Conservation (phyloP, 2,888 invertebrate genomes). For the Deroplatys truncata region DNA sequence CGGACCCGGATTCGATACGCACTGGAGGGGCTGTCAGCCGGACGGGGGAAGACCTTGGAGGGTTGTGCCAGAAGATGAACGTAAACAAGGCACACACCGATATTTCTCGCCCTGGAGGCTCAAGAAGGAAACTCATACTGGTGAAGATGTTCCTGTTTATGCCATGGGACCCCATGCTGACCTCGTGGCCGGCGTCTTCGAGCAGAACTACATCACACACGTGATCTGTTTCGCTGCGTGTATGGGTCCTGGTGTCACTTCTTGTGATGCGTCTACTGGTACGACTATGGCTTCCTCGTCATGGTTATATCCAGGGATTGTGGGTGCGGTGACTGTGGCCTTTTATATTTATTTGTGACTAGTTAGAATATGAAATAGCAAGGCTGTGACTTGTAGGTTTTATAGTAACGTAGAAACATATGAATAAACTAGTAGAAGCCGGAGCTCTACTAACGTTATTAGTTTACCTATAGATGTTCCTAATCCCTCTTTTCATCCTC, state of each 20-base stretch:
- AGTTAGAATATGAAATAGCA: background rate
- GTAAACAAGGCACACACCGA: background rate
- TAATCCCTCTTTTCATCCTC: no score
- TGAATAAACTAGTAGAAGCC: background rate
- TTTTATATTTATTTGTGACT: background rate
- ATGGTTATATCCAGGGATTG: background rate
- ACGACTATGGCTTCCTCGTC: background rate
- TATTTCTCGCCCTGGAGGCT: background rate
- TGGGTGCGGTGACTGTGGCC: background rate
- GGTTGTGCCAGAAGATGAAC: background rate
- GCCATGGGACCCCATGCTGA: constrained; percentile 43
- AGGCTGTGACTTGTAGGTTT: background rate
- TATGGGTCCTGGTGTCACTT: constrained; percentile 38
- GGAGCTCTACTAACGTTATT: no score
- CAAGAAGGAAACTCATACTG: constrained; percentile 17
- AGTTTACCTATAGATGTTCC: no score
- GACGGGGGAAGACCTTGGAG: background rate
- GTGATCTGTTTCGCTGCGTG: constrained; percentile 42
- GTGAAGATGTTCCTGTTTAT: constrained; percentile 25
- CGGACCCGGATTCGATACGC: constrained; percentile 56
- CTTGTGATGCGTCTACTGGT: background rate
- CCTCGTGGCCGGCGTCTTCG: constrained; percentile 46
- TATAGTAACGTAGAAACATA: background rate
- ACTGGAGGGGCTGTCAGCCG: constrained; percentile 33
- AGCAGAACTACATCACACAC: constrained; percentile 49